These are phyloP conservation scores for Andrena camellia DNA, from an alignment of 2,888 invertebrate genomes.

Conservation along the genomic window DNA sequence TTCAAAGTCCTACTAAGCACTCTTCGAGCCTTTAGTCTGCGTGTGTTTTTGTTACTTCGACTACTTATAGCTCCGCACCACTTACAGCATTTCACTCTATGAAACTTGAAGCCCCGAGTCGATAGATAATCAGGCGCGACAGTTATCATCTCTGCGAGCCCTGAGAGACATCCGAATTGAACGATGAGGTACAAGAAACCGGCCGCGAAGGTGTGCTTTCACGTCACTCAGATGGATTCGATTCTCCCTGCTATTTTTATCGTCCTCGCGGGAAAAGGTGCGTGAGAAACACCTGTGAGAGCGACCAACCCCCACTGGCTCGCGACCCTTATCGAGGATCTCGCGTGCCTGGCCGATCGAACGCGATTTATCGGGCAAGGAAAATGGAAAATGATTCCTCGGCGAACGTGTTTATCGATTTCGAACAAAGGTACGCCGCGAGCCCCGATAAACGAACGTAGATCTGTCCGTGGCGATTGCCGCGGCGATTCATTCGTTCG, in stretches of 20 bases:
- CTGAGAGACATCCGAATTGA: neutral
- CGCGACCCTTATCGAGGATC: conserved; percentile 48
- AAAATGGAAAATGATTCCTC: conserved; percentile 60
- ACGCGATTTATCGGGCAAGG: conserved; percentile 32
- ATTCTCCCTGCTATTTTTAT: conserved; percentile 11
- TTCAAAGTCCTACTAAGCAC: neutral
- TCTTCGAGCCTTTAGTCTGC: too few species aligned
- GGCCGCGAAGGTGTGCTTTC: neutral
- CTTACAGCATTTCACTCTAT: too few species aligned
- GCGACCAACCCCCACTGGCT: conserved; percentile 15
- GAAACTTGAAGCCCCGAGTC: too few species aligned
- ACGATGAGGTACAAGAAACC: neutral
- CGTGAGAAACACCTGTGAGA: conserved; percentile 40
- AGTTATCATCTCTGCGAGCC: neutral
- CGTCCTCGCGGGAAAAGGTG: conserved; percentile 1
- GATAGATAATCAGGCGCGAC: too few species aligned
- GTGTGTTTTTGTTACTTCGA: too few species aligned
- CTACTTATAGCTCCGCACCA: too few species aligned
- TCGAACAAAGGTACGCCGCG: conserved; percentile 67
- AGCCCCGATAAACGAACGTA: conserved; percentile 53
- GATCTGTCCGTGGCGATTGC: conserved; percentile 67
- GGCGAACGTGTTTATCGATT: conserved; percentile 67
- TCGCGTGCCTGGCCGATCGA: conserved; percentile 23
- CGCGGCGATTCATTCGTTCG: conserved; percentile 62
- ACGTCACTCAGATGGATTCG: neutral